Conservation (phyloP, 53 echinoderm and acorn worm species). For the Paracentrotus lividus region DNA sequence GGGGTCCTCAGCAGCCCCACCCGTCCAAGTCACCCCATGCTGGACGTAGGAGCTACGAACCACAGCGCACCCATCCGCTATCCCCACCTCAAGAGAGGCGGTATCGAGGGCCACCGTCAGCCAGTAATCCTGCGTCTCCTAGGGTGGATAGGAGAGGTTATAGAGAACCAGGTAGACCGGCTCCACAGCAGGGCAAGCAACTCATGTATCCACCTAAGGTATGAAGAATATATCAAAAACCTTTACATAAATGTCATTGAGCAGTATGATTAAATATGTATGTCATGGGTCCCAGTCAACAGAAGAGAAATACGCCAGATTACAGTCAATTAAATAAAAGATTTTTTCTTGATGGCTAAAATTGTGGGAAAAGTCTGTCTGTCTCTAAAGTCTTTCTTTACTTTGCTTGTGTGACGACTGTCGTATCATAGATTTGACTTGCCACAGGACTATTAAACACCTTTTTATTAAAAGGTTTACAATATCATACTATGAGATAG, state of each 20-base stretch:
- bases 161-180: conserved; percentile 26
- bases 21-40: conserved; percentile 36
- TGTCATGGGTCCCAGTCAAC: background rate
- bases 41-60: conserved; percentile 65
- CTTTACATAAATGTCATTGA: background rate
- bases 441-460: background rate
- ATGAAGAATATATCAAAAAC: background rate
- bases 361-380: too few species aligned
- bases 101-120: conserved; percentile 16
- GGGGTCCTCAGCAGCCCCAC: background rate
- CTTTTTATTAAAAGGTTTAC: background rate
- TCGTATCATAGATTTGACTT: background rate
- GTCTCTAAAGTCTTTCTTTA: too few species aligned
- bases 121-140: conserved; percentile 37
- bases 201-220: conserved; percentile 65
- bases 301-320: too few species aligned
- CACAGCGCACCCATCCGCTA: conserved; percentile 40
- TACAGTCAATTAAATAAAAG: too few species aligned
- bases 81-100: conserved; percentile 56
- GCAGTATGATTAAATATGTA: background rate
- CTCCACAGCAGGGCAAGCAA: conserved; percentile 32
- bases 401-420: background rate
- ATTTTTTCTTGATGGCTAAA: too few species aligned
- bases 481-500: background rate
- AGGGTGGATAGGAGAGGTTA: conserved; percentile 47